Conservation (phyloP, 2,888 invertebrate species). For the Callyntrura sp. region DNA sequence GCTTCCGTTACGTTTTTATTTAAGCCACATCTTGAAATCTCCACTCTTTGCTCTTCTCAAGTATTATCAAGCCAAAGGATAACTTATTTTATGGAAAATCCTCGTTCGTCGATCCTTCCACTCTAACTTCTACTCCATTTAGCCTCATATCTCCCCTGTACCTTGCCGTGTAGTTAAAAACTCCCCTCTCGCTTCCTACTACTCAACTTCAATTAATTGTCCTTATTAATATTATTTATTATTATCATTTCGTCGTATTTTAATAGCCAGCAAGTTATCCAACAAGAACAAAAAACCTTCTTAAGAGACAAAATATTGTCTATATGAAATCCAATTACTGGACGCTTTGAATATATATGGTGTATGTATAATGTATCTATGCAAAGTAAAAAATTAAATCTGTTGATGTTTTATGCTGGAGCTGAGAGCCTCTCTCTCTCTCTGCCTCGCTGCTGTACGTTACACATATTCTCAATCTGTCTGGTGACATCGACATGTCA, state of each 20-base stretch:
- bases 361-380: too few relatives aligned
- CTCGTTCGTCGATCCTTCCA: neutral
- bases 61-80: neutral
- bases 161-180: neutral
- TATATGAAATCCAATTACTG: neutral
- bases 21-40: neutral
- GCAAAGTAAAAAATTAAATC: neutral
- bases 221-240: neutral
- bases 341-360: neutral
- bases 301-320: neutral
- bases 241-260: neutral
- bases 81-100: neutral
- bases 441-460: neutral
- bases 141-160: too few relatives aligned
- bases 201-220: conserved; percentile 35
- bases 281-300: conserved; percentile 15
- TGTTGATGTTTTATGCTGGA: conserved; percentile 33
- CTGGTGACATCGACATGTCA: neutral
- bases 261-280: neutral
- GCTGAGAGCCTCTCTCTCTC: too few relatives aligned
- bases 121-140: too few relatives aligned
- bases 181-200: neutral
- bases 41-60: too few relatives aligned
- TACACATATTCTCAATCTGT: neutral
- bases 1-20: too few relatives aligned